Conservation (phyloP, 2,113 vertebrate species). For the Ascaphus truei region DNA sequence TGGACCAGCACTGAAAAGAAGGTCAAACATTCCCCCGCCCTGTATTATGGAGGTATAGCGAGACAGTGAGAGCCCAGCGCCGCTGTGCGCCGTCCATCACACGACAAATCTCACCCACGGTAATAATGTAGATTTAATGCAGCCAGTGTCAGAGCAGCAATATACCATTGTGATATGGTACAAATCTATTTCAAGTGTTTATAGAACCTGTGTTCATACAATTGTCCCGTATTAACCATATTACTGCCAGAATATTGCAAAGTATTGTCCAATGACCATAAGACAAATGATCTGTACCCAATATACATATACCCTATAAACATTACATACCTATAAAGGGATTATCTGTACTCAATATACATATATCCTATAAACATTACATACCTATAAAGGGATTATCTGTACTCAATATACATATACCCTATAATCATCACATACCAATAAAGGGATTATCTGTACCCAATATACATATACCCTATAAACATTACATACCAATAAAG, state of each 20-base stretch:
- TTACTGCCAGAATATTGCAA: background rate
- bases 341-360: no score
- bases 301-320: no score
- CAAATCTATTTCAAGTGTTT: background rate
- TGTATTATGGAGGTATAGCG: conserved; percentile 30
- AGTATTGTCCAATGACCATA: no score
- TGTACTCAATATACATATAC: no score
- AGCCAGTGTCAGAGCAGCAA: background rate
- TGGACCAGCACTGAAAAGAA: conserved; percentile 33
- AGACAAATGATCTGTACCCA: no score
- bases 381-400: no score
- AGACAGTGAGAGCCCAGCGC: conserved; percentile 19
- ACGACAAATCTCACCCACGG: conserved; percentile 20
- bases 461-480: no score
- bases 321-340: no score
- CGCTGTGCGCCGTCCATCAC: conserved; percentile 31
- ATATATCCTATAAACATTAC: no score
- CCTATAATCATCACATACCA: no score
- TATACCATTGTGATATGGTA: background rate
- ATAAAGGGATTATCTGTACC: no score
- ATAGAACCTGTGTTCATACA: background rate
- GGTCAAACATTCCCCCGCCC: conserved; percentile 36
- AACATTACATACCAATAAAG: no score
- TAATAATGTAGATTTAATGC: conserved; percentile 35
- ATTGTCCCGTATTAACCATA: background rate